A percentile compares a stretch with the other conserved stretches of the same genome.
These are phyloP conservation scores for Troides helena DNA, from an alignment of 2,888 invertebrate genomes.

Conservation along the genomic window DNA sequence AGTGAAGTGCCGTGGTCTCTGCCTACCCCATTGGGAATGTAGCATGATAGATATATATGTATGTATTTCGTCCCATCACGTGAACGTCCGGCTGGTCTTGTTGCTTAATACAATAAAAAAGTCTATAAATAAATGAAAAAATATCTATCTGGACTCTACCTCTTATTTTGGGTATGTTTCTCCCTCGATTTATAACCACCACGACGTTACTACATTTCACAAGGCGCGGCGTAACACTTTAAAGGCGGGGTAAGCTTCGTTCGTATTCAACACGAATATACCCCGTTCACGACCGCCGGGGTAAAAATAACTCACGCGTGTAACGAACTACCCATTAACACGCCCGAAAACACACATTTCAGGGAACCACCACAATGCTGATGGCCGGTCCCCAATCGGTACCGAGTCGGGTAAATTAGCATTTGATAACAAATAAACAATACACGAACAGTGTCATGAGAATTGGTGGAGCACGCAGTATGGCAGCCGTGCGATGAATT, in stretches of 20 bases:
- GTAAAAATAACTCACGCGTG: slow-evolving; percentile 27
- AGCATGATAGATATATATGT: too few relatives aligned
- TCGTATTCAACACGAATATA: slow-evolving; percentile 24
- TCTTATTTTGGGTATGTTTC: too few relatives aligned
- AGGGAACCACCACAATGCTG: slow-evolving; percentile 10
- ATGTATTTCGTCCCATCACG: too few relatives aligned
- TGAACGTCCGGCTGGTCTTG: too few relatives aligned
- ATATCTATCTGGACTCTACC: too few relatives aligned
- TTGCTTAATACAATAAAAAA: too few relatives aligned
- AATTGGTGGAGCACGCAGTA: slow-evolving; percentile 53
- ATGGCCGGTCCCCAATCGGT: background rate
- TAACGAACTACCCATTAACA: slow-evolving; percentile 26
- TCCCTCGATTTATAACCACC: background rate
- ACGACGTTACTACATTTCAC: slow-evolving; percentile 11
- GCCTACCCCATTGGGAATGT: too few relatives aligned
- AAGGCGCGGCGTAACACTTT: slow-evolving; percentile 9
- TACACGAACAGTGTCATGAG: slow-evolving; percentile 41
- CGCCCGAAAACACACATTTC: slow-evolving; percentile 18
- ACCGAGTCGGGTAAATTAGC: slow-evolving; percentile 35
- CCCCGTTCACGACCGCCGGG: slow-evolving; percentile 23
- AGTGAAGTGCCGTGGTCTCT: too few relatives aligned
- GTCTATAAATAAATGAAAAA: too few relatives aligned
- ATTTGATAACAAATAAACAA: slow-evolving; percentile 48
- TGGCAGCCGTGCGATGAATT: slow-evolving; percentile 59
- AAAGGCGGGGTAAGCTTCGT: slow-evolving; percentile 6